Percentiles rank a stretch among this genome's conserved stretches.
Evolutionary conservation across 2,797 vertebrate genomes (phyloP).

Genomic region (Linurgus olivaceus): DNA sequence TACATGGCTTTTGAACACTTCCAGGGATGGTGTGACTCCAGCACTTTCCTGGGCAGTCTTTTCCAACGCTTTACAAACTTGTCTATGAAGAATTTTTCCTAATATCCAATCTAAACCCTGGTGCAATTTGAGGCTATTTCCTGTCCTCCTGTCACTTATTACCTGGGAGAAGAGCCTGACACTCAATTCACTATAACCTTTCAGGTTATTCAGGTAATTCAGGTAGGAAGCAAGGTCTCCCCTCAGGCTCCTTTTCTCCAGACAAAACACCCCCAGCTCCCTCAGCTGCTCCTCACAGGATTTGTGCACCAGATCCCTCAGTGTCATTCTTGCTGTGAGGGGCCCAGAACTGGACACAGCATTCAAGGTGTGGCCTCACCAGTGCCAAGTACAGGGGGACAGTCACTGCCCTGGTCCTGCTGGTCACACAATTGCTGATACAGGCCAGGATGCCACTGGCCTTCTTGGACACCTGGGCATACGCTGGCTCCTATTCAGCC

Average conservation of each 20-base stretch:
- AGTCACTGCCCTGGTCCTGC: neutral
- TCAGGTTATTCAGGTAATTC: neutral
- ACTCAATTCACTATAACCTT: neutral
- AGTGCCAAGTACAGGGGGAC: rapidly evolving
- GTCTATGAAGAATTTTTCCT: neutral
- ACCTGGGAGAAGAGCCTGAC: neutral
- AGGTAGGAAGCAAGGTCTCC: neutral
- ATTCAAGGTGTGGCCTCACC: neutral
- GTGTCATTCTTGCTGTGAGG: neutral
- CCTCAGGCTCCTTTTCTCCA: neutral
- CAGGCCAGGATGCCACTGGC: neutral
- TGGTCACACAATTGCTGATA: neutral
- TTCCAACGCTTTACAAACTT: neutral
- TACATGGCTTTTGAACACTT: neutral
- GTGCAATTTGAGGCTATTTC: neutral
- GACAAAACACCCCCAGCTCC: neutral
- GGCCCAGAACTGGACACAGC: neutral
- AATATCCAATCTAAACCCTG: neutral
- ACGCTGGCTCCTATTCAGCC: rapidly evolving
- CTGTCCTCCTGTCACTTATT: neutral
- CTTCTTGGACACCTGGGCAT: neutral
- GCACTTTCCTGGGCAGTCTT: neutral
- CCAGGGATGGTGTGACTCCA: neutral
- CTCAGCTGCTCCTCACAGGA: neutral
- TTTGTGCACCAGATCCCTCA: neutral